A percentile compares a stretch with the other conserved stretches of the same genome.
phyloP scores from a whole-genome alignment of 2,113 vertebrate species.

The Phylloscopus trochiloides region DNA sequence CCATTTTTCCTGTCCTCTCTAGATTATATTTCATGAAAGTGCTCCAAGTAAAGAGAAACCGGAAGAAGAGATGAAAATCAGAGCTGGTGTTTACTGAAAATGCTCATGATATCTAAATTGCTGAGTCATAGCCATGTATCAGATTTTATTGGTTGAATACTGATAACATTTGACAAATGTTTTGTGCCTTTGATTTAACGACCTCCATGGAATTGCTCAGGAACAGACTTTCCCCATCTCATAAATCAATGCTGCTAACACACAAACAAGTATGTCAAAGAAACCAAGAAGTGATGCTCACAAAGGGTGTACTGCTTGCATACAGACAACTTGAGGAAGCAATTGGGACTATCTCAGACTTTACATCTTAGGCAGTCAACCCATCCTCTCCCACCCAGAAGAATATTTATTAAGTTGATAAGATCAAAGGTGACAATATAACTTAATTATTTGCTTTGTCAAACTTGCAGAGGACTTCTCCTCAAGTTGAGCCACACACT shows the following conservation, averaged over 20 bases:
- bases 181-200: neutral
- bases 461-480: neutral
- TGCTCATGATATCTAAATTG: neutral
- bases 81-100: neutral
- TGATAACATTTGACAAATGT: neutral
- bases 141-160: neutral
- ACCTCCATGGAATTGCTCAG: neutral
- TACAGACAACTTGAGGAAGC: neutral
- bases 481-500: neutral
- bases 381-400: neutral
- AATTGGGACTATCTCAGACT: neutral
- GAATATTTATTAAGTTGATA: neutral
- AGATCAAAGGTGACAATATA: neutral
- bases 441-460: neutral
- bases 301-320: neutral
- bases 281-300: neutral
- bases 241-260: neutral
- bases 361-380: neutral
- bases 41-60: neutral
- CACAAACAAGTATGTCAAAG: neutral
- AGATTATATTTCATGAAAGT: neutral
- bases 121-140: neutral
- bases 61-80: neutral
- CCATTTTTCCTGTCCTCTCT: neutral
- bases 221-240: neutral